These are phyloP conservation scores for Malacoraja senta DNA, from an alignment of 2,797 vertebrate species.

Conservation along the genomic window DNA sequence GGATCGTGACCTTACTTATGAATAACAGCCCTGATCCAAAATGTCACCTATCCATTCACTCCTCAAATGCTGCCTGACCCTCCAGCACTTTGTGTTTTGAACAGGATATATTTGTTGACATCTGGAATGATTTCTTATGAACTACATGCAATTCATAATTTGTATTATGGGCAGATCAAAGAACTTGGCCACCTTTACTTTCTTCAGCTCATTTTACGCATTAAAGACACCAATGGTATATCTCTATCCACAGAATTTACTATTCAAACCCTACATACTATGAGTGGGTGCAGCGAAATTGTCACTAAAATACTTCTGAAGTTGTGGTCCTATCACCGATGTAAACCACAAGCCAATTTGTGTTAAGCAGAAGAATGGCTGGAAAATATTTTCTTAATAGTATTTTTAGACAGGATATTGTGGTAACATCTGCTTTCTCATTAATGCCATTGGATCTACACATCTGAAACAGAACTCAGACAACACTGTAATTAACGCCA, in stretches of 20 bases:
- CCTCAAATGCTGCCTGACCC: too few species aligned
- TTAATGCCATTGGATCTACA: neutral
- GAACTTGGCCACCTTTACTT: neutral
- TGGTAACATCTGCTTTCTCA: neutral
- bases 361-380: neutral
- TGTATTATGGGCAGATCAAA: neutral
- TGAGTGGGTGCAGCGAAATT: neutral
- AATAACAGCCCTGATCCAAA: too few species aligned
- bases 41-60: too few species aligned
- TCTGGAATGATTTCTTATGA: neutral
- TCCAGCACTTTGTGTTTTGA: too few species aligned
- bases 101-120: neutral
- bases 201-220: neutral
- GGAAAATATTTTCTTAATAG: neutral
- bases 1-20: too few species aligned
- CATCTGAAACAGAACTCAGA: neutral
- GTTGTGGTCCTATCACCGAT: neutral
- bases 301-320: neutral
- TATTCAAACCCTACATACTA: neutral
- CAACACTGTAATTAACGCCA: neutral
- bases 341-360: neutral
- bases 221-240: neutral
- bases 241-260: neutral
- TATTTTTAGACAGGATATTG: neutral
- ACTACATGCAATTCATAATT: neutral